A percentile compares a stretch with the other conserved stretches of the same genome.
These are phyloP conservation scores for Bembecia ichneumoniformis DNA, from an alignment of 2,888 invertebrate species.

Conservation along the genomic window DNA sequence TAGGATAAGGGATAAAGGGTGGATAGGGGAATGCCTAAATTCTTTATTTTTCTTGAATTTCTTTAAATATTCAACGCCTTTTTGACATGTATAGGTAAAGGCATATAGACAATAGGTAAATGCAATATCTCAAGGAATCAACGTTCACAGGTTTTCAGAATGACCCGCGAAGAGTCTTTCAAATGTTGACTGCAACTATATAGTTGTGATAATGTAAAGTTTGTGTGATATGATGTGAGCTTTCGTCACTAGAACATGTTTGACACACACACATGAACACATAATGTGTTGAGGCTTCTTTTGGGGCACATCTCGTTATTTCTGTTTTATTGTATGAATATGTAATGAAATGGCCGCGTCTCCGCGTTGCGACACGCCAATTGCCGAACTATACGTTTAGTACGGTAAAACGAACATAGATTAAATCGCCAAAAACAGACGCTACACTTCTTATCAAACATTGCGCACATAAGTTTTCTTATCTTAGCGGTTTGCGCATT, in stretches of 20 bases:
- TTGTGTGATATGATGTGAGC: slow-evolving; percentile 1
- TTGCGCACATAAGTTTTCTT: too few relatives aligned
- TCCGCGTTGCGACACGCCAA: slow-evolving; percentile 56
- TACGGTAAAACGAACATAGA: slow-evolving; percentile 52
- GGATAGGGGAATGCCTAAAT: too few relatives aligned
- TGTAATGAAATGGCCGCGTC: slow-evolving; percentile 40
- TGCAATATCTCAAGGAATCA: too few relatives aligned
- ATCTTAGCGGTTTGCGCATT: too few relatives aligned
- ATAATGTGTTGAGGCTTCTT: slow-evolving; percentile 17
- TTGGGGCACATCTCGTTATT: slow-evolving; percentile 57
- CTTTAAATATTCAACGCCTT: too few relatives aligned
- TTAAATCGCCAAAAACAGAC: slow-evolving; percentile 10
- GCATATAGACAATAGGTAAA: too few relatives aligned
- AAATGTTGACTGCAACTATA: too few relatives aligned
- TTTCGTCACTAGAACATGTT: slow-evolving; percentile 18
- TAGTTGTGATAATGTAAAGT: neutral
- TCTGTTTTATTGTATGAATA: slow-evolving; percentile 69
- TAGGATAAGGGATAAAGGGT: too few relatives aligned
- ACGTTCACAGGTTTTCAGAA: too few relatives aligned
- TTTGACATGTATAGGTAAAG: too few relatives aligned
- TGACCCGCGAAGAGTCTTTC: too few relatives aligned
- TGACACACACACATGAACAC: slow-evolving; percentile 11
- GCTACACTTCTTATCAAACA: neutral
- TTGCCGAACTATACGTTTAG: slow-evolving; percentile 46
- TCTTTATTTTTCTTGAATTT: too few relatives aligned